These are phyloP conservation scores for Cephalopholis sonnerati DNA, from an alignment of 2,113 vertebrate species.

Conservation along the genomic window DNA sequence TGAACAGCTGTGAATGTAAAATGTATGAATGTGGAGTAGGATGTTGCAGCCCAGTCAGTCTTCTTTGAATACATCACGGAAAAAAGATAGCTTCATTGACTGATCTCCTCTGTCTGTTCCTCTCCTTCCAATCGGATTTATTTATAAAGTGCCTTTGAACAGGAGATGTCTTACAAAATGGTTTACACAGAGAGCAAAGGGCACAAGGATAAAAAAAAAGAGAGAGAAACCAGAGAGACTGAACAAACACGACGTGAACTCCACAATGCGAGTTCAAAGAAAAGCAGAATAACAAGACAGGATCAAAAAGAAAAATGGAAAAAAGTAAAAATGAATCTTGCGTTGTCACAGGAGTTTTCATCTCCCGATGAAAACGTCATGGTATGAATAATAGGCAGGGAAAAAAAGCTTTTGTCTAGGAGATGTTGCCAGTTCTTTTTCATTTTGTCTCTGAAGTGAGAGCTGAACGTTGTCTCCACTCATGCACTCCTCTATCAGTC, in stretches of 20 bases:
- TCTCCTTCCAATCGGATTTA: conserved; percentile 27
- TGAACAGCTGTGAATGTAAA: conserved; percentile 9
- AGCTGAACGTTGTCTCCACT: background rate
- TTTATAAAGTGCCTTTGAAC: conserved; percentile 39
- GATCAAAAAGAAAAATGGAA: conserved; percentile 15
- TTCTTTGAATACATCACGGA: conserved; percentile 2
- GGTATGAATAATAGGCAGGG: background rate
- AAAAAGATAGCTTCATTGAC: conserved; percentile 11
- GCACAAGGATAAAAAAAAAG: conserved; percentile 6
- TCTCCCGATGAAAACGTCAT: conserved; percentile 3
- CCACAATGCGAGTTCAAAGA: background rate
- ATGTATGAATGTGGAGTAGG: conserved; percentile 9
- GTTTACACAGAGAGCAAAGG: conserved; percentile 13
- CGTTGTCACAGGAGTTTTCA: conserved; percentile 2
- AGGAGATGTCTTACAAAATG: conserved; percentile 25
- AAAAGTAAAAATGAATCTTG: background rate
- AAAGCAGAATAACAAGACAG: conserved; percentile 4
- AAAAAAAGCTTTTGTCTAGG: background rate
- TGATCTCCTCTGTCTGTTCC: background rate
- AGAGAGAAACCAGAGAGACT: background rate
- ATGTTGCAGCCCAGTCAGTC: background rate
- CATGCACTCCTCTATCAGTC: background rate
- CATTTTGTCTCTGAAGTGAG: background rate
- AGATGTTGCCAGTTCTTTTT: background rate
- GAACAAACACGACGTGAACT: conserved; percentile 19